Base-by-base conservation (phyloP, 2,888 invertebrate species). In the Mycalesis mineus region DNA sequence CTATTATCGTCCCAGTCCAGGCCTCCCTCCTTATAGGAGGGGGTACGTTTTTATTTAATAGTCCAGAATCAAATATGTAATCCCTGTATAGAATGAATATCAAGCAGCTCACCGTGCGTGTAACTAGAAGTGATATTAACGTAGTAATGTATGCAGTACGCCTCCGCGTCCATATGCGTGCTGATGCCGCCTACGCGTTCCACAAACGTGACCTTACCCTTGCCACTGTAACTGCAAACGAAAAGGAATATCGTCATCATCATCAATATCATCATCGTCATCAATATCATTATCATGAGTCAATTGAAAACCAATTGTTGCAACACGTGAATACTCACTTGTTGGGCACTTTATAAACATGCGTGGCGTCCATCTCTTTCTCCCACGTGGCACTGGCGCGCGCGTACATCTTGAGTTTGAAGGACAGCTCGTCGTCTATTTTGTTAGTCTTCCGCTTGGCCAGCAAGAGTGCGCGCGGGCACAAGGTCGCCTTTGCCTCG, bases 191-290 rank as follows among this genome's bases (percentile, higher is more conserved):
- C 58, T 0, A 70, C 67, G 41, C 74, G 68, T 0, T 75, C 74
- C 62, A 78, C 74, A 58, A 81, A 89, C 65, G 77, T 80, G 7
- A 80, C 71, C 61, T 90, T 90, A 1, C 88, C 86, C 73, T 77
- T 29, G 61, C 59, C 0, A 54, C 59, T 22, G 64, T 70, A 1
- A 28, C 75, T 75, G 61, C 13, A 64, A 67, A 45, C 48, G 36
- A 37, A 50, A 53, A 4, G 22, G n/a, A n/a, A n/a, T n/a, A n/a
- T n/a, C n/a, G n/a, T n/a, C n/a, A n/a, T n/a, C n/a, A n/a, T n/a
- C n/a, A n/a, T n/a, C n/a, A n/a, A n/a, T n/a, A n/a, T n/a, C n/a
- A n/a, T n/a, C n/a, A n/a, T n/a, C n/a, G n/a, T n/a, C n/a, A n/a
- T n/a, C n/a, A n/a, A n/a, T n/a, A n/a, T n/a, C n/a, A n/a, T n/a